Evolutionary conservation across 2,113 vertebrate species (phyloP), one percentile per base, ranked within the genome.

Genomic region (Rhegmatorhina hoffmannsi): DNA sequence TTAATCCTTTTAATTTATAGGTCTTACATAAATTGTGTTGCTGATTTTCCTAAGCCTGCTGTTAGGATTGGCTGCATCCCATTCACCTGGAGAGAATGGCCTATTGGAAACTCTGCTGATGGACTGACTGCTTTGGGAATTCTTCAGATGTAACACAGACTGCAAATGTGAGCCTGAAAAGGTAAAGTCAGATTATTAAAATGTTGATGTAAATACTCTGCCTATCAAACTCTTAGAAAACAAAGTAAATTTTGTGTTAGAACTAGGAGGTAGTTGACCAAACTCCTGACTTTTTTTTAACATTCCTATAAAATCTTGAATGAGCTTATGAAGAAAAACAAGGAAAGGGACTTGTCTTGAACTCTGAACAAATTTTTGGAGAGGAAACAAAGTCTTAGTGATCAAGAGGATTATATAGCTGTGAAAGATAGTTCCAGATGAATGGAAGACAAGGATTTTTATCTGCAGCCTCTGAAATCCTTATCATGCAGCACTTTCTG

Each of bases 91-190:
- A 84, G 85, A 94, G 43, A 94, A 95, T 34, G 81, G 88, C 12
- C 80, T 90, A 40, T 67, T 94, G 43, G 55, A 44, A 87, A 84
- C 64, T 13, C 90, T 91, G 3, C 92, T 44, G 5, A 64, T 87
- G 95, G 87, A 87, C 55, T 97, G 95, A 80, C 59, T 94, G 16
- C 40, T 47, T 55, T 47, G 58, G 73, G 69, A 94, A 26, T 83
- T n/a, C 44, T 95, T 95, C 66, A 80, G 74, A 20, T 90, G 34
- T 50, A 90, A 93, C 46, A 85, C 49, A 20, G 90, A 87, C 62
- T 89, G 91, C 79, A 87, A 72, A 60, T 56, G 29, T 16, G 78
- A 96, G 53, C 87, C 95, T 69, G 72, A 89, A 43, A 90, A 91
- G 88, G 87, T 97, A 67, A 76, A 79, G 33, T 40, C 43, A 29